Percentiles rank a stretch among this genome's conserved stretches.
Conservation (phyloP, 1,140 invertebrate genomes). For the Papilio dardanus region DNA sequence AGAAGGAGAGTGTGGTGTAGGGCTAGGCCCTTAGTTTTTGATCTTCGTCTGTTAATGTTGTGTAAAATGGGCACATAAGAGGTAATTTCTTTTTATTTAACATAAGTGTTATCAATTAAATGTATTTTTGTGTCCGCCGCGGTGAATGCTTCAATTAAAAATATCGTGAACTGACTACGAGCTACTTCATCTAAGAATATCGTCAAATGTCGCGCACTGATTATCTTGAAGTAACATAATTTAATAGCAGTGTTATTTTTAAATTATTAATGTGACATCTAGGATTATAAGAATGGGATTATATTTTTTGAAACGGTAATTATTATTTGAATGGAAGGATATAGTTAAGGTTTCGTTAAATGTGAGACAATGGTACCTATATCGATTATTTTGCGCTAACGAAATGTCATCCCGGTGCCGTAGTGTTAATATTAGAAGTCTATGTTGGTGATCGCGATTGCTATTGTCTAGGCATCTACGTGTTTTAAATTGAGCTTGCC, state of each 20-base stretch:
- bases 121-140: slow-evolving; percentile 40
- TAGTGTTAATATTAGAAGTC: slow-evolving; percentile 82
- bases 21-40: slow-evolving; percentile 79
- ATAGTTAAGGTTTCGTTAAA: slow-evolving; percentile 68
- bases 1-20: slow-evolving; percentile 78
- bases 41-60: slow-evolving; percentile 73
- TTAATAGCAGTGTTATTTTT: slow-evolving; percentile 63
- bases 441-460: slow-evolving; percentile 78
- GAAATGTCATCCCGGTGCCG: slow-evolving; percentile 80
- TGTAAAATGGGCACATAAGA: slow-evolving; percentile 82
- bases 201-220: slow-evolving; percentile 71
- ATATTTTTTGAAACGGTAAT: slow-evolving; percentile 4
- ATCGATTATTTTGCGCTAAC: slow-evolving; percentile 82
- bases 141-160: slow-evolving; percentile 57
- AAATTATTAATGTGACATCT: slow-evolving; percentile 50
- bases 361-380: slow-evolving; percentile 82
- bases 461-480: slow-evolving; percentile 79
- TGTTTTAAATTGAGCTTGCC: slow-evolving; percentile 77
- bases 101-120: slow-evolving; percentile 40
- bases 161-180: slow-evolving; percentile 62
- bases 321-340: slow-evolving; percentile 38
- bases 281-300: slow-evolving; percentile 26
- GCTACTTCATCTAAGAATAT: slow-evolving; percentile 79
- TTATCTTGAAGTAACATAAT: slow-evolving; percentile 59
- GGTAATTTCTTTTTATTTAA: slow-evolving; percentile 71